These are phyloP conservation scores for Drosophila teissieri DNA, from an alignment of 1,140 invertebrate genomes.

Conservation along the genomic window DNA sequence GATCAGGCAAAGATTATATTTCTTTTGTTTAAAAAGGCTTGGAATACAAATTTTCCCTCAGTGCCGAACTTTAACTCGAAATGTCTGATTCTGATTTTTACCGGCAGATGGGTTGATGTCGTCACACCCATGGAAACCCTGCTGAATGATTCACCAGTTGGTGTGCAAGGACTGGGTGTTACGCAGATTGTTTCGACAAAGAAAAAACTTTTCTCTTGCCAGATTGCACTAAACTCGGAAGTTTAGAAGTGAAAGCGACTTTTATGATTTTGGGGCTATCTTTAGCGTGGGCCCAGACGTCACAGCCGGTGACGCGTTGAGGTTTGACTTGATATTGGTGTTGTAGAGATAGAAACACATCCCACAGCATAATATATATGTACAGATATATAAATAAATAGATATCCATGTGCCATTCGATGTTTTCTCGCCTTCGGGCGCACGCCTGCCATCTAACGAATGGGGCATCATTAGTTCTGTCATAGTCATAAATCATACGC, in stretches of 20 bases:
- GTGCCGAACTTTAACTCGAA: not conserved
- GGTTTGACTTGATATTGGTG: constrained; percentile 4
- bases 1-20: too few species aligned
- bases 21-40: too few species aligned
- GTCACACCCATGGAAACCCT: constrained; percentile 51
- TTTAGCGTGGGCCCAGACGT: constrained; percentile 15
- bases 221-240: constrained; percentile 38
- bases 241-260: constrained; percentile 25
- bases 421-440: constrained; percentile 19
- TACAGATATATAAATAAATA: constrained; percentile 8
- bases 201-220: constrained; percentile 30
- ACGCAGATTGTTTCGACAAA: constrained; percentile 43
- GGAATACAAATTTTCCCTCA: not conserved
- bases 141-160: constrained; percentile 60
- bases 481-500: constrained; percentile 74
- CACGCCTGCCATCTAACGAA: constrained; percentile 52
- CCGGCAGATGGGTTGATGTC: constrained; percentile 55
- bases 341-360: not conserved
- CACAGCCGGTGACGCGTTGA: constrained; percentile 25
- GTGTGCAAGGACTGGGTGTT: constrained; percentile 27
- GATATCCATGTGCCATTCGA: constrained; percentile 10
- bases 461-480: constrained; percentile 73
- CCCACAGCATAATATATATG: not conserved
- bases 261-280: constrained; percentile 22
- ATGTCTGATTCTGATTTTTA: constrained; percentile 37